Evolutionary conservation across 2,888 invertebrate genomes (phyloP).

Genomic region (Dorcus hopei): DNA sequence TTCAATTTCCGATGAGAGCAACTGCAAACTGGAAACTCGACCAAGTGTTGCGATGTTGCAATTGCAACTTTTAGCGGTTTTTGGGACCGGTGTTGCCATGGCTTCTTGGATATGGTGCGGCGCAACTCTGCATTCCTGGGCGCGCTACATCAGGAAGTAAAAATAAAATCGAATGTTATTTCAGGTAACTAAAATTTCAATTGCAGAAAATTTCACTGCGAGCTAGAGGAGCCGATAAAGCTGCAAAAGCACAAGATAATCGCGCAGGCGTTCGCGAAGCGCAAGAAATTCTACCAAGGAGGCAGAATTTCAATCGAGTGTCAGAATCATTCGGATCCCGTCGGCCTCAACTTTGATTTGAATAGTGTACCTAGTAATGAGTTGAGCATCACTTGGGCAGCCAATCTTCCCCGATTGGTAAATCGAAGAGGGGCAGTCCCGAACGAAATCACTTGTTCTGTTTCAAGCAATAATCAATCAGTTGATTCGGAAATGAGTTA

Average conservation of each 20-base stretch:
- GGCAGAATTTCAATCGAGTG: slow-evolving; percentile 85
- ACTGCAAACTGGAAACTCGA: slow-evolving; percentile 66
- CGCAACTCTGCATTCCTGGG: slow-evolving; percentile 82
- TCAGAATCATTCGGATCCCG: slow-evolving; percentile 87
- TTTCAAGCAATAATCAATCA: slow-evolving; percentile 55
- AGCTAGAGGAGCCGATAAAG: slow-evolving; percentile 66
- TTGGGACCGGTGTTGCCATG: slow-evolving; percentile 83
- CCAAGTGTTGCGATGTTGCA: slow-evolving; percentile 83
- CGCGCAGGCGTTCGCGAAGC: slow-evolving; percentile 84
- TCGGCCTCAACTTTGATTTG: slow-evolving; percentile 71
- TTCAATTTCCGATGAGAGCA: slow-evolving; percentile 43
- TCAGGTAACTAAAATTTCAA: slow-evolving; percentile 6
- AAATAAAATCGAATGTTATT: neutral
- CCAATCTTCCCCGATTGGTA: slow-evolving; percentile 82
- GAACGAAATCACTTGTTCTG: slow-evolving; percentile 54
- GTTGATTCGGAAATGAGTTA: slow-evolving; percentile 67
- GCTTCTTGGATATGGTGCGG: slow-evolving; percentile 94
- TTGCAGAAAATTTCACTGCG: slow-evolving; percentile 69
- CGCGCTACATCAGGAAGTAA: slow-evolving; percentile 77
- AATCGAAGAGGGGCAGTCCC: slow-evolving; percentile 80
- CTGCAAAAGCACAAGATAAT: slow-evolving; percentile 85
- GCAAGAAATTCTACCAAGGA: slow-evolving; percentile 78
- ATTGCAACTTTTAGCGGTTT: slow-evolving; percentile 76
- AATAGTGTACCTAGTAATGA: slow-evolving; percentile 76
- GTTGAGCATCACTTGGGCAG: slow-evolving; percentile 89